These are phyloP conservation scores for Prionailurus bengalensis DNA, from an alignment of 2,113 vertebrate species.

Conservation along the genomic window DNA sequence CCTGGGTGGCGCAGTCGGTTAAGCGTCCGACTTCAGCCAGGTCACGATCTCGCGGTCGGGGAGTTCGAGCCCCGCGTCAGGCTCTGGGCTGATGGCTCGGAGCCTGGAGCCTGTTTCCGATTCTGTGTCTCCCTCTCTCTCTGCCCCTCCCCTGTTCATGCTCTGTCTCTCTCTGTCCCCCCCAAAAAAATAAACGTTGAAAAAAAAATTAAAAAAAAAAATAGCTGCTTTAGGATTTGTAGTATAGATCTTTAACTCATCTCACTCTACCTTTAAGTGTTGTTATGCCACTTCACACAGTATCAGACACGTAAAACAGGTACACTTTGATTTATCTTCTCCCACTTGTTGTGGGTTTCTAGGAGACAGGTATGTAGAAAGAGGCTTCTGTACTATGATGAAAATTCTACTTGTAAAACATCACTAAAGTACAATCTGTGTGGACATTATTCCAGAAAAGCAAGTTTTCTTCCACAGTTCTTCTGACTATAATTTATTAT, in stretches of 20 bases:
- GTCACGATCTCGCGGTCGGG: too few species aligned
- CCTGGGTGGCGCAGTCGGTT: too few species aligned
- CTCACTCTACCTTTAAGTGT: neutral
- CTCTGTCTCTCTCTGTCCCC: too few species aligned
- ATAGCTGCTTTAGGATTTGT: neutral
- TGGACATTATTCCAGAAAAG: neutral
- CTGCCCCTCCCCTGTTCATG: too few species aligned
- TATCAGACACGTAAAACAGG: neutral
- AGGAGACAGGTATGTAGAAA: neutral
- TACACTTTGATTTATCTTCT: neutral
- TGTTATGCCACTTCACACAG: neutral
- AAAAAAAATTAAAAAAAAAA: neutral
- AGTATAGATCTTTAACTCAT: neutral
- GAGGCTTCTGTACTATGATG: neutral
- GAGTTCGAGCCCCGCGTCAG: too few species aligned
- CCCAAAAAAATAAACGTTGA: too few species aligned
- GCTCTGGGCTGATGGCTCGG: too few species aligned
- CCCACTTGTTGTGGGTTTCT: neutral
- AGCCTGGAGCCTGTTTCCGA: too few species aligned
- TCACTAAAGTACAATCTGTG: neutral
- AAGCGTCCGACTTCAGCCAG: too few species aligned
- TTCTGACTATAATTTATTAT: conserved; percentile 19
- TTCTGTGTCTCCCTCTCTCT: too few species aligned
- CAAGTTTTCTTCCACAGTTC: neutral
- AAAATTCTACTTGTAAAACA: neutral